These are phyloP conservation scores for Ceramica pisi DNA, from an alignment of 2,888 invertebrate species.

Conservation along the genomic window DNA sequence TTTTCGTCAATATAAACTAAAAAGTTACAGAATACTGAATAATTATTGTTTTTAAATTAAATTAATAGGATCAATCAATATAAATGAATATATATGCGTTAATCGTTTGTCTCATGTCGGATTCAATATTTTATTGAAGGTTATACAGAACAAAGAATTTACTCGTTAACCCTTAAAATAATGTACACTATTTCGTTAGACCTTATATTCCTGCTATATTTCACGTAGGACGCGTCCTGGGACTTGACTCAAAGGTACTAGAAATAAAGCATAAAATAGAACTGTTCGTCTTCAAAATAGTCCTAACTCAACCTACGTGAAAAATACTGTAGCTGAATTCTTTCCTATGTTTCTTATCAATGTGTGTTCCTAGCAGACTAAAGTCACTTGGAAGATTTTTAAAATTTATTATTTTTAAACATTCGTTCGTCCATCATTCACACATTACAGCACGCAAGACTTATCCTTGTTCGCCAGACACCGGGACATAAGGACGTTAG, in stretches of 20 bases:
- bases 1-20: no score
- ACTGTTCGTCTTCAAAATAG: neutral
- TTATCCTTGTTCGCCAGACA: slow-evolving; percentile 21
- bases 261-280: neutral
- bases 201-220: slow-evolving; percentile 25
- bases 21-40: no score
- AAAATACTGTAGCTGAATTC: slow-evolving; percentile 21
- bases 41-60: no score
- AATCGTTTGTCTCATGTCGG: no score
- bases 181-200: slow-evolving; percentile 25
- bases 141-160: neutral
- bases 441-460: slow-evolving; percentile 45
- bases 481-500: slow-evolving; percentile 16
- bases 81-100: no score
- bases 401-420: slow-evolving; percentile 30
- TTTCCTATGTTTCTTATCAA: slow-evolving; percentile 11
- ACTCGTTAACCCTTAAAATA: slow-evolving; percentile 3
- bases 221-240: slow-evolving; percentile 9
- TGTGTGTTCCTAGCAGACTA: slow-evolving; percentile 7
- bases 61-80: no score
- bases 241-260: neutral
- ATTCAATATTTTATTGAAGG: neutral
- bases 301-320: slow-evolving; percentile 24
- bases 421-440: slow-evolving; percentile 39
- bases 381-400: slow-evolving; percentile 8